These are phyloP conservation scores for Syngnathus rostellatus DNA, from an alignment of 2,797 vertebrate genomes.

Conservation along the genomic window DNA sequence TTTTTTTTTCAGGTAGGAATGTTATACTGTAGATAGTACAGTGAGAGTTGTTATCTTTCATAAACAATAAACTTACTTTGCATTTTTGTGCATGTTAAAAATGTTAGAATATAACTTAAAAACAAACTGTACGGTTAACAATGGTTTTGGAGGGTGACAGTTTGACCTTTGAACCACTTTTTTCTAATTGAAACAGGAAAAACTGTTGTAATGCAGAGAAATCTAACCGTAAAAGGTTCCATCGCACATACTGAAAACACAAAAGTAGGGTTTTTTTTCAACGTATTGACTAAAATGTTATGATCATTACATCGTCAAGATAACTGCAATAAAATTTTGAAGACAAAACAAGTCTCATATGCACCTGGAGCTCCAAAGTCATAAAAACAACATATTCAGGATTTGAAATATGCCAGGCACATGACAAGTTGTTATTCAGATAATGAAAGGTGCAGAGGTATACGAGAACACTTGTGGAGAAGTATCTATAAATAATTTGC, in stretches of 20 bases:
- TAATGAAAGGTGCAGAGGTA: constrained; percentile 59
- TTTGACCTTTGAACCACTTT: background rate
- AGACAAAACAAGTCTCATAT: constrained; percentile 42
- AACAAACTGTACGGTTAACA: background rate
- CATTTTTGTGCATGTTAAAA: background rate
- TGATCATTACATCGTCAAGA: constrained; percentile 9
- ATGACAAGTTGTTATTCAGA: constrained; percentile 71
- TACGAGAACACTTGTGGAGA: constrained; percentile 59
- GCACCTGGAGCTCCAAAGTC: constrained; percentile 64
- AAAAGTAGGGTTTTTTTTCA: background rate
- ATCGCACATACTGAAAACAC: background rate
- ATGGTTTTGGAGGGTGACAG: background rate
- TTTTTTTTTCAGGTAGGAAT: background rate
- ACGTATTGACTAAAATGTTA: constrained; percentile 2
- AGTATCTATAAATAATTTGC: constrained; percentile 58
- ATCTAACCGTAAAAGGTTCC: background rate
- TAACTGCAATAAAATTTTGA: constrained; percentile 36
- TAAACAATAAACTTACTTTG: background rate
- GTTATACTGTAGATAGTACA: background rate
- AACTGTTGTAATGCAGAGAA: background rate
- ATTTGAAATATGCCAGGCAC: constrained; percentile 62
- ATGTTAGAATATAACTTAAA: background rate
- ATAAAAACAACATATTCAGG: constrained; percentile 43
- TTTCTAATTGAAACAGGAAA: background rate
- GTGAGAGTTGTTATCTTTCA: background rate